Evolutionary conservation across 2,888 invertebrate species (phyloP), one percentile per base, ranked within the genome.

Genomic region (Endomychus coccineus): DNA sequence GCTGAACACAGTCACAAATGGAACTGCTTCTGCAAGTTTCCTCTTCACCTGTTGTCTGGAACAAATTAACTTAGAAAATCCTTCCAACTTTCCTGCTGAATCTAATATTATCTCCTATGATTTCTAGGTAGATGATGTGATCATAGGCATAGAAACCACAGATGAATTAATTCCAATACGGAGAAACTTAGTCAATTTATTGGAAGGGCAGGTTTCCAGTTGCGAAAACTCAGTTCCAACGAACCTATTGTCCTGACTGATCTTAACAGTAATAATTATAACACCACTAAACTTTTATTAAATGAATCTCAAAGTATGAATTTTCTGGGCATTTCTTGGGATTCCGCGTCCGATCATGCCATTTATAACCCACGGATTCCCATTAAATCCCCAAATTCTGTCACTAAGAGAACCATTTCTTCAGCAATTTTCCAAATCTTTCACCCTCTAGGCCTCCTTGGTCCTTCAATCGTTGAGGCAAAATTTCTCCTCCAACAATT

Each of bases 61-160:
- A 9, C 25, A 25, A 4, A 12, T 12, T 5, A 14, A 12, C 11
- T 2, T 25, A 25, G 25, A 25, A 25, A 25, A 25, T 25, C 12
- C 12, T 3, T 2, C 12, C 25, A 12, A 2, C 6, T 25, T 25
- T 25, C 25, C 25, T 2, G 4, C 16, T 16, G 29, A 29, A 29
- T 2, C 16, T 2, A 5, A 29, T 2, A 29, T 29, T 2, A 10
- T 17, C 9, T 17, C 11, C 12, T 9, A 29, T 29, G 29, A 29
- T 11, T 29, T 29, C 9, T 28, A 28, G 12, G 28, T 28, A 5
- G n/a, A n/a, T n/a, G n/a, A n/a, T n/a, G n/a, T n/a, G n/a, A n/a
- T n/a, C n/a, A n/a, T n/a, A n/a, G n/a, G 29, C n/a, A 7, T 2
- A 29, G 2, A 15, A n/a, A 17, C 29, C 3, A 4, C 13, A 10